These are phyloP conservation scores for Echeneis naucrates DNA, from an alignment of 2,797 vertebrate genomes.

Conservation along the genomic window DNA sequence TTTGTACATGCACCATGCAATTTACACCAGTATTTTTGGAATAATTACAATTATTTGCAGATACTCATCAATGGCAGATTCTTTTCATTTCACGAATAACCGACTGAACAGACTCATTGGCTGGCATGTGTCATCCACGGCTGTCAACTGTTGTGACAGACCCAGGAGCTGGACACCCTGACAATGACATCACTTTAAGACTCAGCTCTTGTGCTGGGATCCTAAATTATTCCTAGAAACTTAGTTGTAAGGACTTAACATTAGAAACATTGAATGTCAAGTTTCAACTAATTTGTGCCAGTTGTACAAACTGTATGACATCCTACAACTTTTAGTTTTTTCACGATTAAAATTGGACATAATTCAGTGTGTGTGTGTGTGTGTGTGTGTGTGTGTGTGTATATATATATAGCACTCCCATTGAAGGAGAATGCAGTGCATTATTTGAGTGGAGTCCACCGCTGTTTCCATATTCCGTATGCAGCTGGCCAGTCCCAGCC, in stretches of 20 bases:
- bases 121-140: constrained; percentile 2
- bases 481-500: too few relatives aligned
- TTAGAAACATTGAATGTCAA: not conserved
- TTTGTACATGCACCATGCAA: constrained; percentile 1
- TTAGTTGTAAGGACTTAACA: not conserved
- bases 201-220: constrained; percentile 8
- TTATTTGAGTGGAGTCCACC: too few relatives aligned
- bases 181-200: constrained; percentile 10
- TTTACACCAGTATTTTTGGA: constrained; percentile 4
- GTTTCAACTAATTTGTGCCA: not conserved
- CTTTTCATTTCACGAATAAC: constrained; percentile 2
- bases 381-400: too few relatives aligned
- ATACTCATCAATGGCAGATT: not conserved
- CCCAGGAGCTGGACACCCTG: not conserved
- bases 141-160: not conserved
- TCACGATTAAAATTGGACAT: constrained; percentile 20
- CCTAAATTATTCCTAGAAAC: constrained; percentile 2
- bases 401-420: too few relatives aligned
- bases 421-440: constrained; percentile 47
- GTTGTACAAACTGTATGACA: constrained; percentile 2
- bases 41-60: constrained; percentile 11
- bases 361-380: too few relatives aligned
- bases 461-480: too few relatives aligned
- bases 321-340: constrained; percentile 17
- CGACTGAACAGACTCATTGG: not conserved